Evolutionary conservation across 2,888 invertebrate genomes (phyloP), one percentile per base, ranked within the genome.

Genomic region (Drosophila planitibia): DNA sequence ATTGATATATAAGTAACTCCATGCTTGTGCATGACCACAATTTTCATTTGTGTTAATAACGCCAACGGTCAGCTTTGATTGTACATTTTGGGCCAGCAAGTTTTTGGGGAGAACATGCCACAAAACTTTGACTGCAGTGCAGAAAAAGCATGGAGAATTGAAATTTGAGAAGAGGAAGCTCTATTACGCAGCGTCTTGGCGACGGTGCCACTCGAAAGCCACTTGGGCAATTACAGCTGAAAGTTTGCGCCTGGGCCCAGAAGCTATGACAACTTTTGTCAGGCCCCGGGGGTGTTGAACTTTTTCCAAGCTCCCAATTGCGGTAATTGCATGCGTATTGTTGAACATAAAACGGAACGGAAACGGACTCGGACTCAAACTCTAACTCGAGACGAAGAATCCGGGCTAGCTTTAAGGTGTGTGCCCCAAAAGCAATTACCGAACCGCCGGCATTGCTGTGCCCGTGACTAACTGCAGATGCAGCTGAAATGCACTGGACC

Each of bases 301-400:
- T 78, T 85, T 85, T 81, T 70, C 37, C 35, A 22, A 41, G 83
- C 74, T 81, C 52, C 73, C 73, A 76, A 75, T 74, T 84, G 85
- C 85, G 81, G 87, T 87, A 85, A 85, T 85, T 85, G 85, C 85
- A 79, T 87, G 87, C 83, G 85, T 85, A 87, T 85, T 85, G 85
- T 85, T 74, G 71, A 62, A 28, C 72, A 67, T 49, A 47, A 54
- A 47, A 47, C 25, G 25, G 51, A 63, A 52, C 59, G 68, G 58
- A 68, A 61, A 37, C 51, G 44, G 30, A 44, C 55, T 47, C 47
- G 7, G 7, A 22, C 22, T 47, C 47, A 7, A 14, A 47, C 7
- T 41, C 41, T 3, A n/a, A n/a, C 28, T 28, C 32, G 19, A 25
- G 63, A 28, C 44, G 30, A 10, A 32, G 63, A 60, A 60, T 63